Evolutionary conservation across 2,113 vertebrate genomes (phyloP).

Genomic region (Dasypus novemcinctus): DNA sequence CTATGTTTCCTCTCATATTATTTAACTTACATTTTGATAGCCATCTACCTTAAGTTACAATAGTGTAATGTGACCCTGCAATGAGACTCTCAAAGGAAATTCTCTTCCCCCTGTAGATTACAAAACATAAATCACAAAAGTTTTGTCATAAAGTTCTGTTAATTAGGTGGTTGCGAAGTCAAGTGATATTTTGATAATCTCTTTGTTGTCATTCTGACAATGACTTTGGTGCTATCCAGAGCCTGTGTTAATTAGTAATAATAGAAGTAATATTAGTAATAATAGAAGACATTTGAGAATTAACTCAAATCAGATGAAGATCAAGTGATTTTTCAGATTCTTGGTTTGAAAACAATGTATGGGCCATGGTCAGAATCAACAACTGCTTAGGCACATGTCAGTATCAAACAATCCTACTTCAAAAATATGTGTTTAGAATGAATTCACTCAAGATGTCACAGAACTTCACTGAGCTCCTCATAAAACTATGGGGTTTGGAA

Average conservation of each 20-base stretch:
- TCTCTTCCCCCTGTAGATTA: neutral
- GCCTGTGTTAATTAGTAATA: neutral
- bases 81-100: neutral
- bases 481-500: constrained; percentile 19
- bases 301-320: neutral
- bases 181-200: neutral
- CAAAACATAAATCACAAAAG: neutral
- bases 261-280: neutral
- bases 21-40: constrained; percentile 19
- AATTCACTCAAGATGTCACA: neutral
- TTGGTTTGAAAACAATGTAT: constrained; percentile 5
- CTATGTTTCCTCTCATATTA: neutral
- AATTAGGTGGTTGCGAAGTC: neutral
- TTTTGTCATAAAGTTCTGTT: neutral
- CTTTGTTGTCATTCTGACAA: neutral
- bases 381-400: neutral
- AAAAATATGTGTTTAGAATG: neutral
- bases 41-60: neutral
- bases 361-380: neutral
- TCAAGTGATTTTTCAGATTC: neutral
- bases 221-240: neutral
- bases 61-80: neutral
- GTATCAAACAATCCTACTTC: neutral
- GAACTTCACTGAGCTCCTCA: neutral
- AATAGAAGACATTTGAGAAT: neutral